These are phyloP conservation scores for Pararge aegeria DNA, from an alignment of 1,140 invertebrate species.

Conservation along the genomic window DNA sequence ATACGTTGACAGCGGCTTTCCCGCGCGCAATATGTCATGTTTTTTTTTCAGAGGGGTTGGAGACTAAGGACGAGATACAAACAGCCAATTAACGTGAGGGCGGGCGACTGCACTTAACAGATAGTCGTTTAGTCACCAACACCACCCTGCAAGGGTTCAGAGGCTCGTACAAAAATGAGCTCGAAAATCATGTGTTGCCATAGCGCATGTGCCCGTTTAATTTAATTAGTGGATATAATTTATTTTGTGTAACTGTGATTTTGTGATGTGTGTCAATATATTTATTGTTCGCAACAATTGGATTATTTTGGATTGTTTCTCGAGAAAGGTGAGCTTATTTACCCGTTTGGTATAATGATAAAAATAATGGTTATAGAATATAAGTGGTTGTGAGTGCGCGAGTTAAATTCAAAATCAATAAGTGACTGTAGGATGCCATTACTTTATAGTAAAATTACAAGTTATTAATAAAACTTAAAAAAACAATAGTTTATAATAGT, in stretches of 20 bases:
- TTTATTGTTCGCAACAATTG: constrained; percentile 40
- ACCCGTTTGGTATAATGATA: neutral
- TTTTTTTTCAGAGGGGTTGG: constrained; percentile 74
- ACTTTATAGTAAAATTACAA: no score
- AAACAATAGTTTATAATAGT: no score
- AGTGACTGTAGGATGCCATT: neutral
- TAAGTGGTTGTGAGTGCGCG: neutral
- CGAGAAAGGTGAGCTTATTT: constrained; percentile 43
- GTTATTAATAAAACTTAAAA: neutral
- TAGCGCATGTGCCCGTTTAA: constrained; percentile 62
- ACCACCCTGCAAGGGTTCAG: constrained; percentile 46
- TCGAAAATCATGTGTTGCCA: constrained; percentile 49
- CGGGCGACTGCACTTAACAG: constrained; percentile 61
- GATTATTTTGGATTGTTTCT: constrained; percentile 49
- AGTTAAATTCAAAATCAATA: constrained; percentile 3
- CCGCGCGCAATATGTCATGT: constrained; percentile 74
- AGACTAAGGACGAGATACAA: constrained; percentile 62
- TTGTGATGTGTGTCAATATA: constrained; percentile 62
- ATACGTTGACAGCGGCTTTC: constrained; percentile 72
- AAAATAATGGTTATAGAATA: neutral
- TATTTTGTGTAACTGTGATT: constrained; percentile 65
- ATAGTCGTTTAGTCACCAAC: constrained; percentile 71
- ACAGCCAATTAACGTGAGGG: constrained; percentile 74
- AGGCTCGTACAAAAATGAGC: constrained; percentile 42
- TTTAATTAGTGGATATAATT: constrained; percentile 68